Conservation (phyloP, 2,888 invertebrate species). For the Tetranychus truncatus region DNA sequence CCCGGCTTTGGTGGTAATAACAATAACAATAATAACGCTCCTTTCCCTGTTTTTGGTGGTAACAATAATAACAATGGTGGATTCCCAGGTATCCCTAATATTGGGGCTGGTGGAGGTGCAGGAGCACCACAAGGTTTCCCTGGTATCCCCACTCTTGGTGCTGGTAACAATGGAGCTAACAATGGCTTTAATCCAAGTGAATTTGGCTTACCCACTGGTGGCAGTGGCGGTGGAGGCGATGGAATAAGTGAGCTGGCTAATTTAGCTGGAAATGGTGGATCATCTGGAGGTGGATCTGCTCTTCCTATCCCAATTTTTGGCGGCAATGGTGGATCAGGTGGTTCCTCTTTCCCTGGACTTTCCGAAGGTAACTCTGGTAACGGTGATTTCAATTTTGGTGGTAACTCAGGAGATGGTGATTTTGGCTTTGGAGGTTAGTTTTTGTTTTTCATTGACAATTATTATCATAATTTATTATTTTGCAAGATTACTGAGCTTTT, state of each 20-base stretch:
- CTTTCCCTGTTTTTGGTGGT: constrained; percentile 7
- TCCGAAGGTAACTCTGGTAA: constrained; percentile 23
- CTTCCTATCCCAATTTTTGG: constrained; percentile 23
- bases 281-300: constrained; percentile 8
- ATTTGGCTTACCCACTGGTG: constrained; percentile 7
- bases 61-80: background rate
- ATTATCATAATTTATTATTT: too few relatives aligned
- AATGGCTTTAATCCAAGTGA: constrained; percentile 11
- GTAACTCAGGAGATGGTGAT: background rate
- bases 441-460: background rate
- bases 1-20: background rate
- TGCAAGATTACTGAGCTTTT: background rate
- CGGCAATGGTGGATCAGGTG: constrained; percentile 21
- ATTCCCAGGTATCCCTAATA: background rate
- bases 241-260: background rate
- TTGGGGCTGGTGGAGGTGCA: background rate
- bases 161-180: background rate
- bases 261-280: background rate
- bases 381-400: constrained; percentile 10
- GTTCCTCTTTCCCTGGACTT: constrained; percentile 14
- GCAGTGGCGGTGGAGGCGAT: background rate
- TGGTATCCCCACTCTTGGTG: background rate
- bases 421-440: constrained; percentile 9
- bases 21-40: background rate
- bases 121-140: background rate